Percentiles rank a stretch among this genome's conserved stretches.
Conservation (phyloP, 92 coral and sea anemone genomes). For the Muricea muricata region DNA sequence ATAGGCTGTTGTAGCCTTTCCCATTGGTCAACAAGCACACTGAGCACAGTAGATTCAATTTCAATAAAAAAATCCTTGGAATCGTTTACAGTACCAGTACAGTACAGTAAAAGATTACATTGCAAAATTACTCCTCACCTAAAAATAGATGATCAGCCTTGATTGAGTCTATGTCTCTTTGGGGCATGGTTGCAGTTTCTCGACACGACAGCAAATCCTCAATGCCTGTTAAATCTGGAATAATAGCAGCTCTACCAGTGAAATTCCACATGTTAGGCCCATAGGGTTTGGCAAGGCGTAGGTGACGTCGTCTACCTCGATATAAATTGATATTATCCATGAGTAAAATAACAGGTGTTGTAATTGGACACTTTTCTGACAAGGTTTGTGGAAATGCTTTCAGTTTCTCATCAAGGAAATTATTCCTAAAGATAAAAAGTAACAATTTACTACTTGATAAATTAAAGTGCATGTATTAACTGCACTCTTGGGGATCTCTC, state of each 20-base stretch:
- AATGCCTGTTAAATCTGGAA: slow-evolving; percentile 53
- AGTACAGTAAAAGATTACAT: not conserved
- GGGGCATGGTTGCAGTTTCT: slow-evolving; percentile 36
- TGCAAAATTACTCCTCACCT: not conserved
- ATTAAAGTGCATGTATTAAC: too few species aligned
- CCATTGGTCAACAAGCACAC: too few species aligned
- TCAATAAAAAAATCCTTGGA: too few species aligned
- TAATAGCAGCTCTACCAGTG: slow-evolving; percentile 59
- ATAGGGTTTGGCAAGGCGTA: slow-evolving; percentile 36
- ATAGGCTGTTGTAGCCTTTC: too few species aligned
- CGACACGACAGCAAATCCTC: not conserved
- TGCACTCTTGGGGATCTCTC: too few species aligned
- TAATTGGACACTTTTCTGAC: slow-evolving; percentile 24
- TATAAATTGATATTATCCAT: slow-evolving; percentile 65
- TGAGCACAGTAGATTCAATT: too few species aligned
- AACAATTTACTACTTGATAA: not conserved
- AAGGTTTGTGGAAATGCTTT: slow-evolving; percentile 1
- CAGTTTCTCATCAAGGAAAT: slow-evolving; percentile 1
- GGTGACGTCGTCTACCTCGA: slow-evolving; percentile 60
- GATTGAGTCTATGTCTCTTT: slow-evolving; percentile 19
- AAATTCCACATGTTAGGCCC: slow-evolving; percentile 75
- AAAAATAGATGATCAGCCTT: slow-evolving; percentile 43
- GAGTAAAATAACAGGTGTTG: slow-evolving; percentile 48
- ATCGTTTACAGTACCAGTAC: not conserved
- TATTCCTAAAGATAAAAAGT: not conserved